These are phyloP conservation scores for Epirrita christyi DNA, from an alignment of 2,888 invertebrate species.

Conservation along the genomic window DNA sequence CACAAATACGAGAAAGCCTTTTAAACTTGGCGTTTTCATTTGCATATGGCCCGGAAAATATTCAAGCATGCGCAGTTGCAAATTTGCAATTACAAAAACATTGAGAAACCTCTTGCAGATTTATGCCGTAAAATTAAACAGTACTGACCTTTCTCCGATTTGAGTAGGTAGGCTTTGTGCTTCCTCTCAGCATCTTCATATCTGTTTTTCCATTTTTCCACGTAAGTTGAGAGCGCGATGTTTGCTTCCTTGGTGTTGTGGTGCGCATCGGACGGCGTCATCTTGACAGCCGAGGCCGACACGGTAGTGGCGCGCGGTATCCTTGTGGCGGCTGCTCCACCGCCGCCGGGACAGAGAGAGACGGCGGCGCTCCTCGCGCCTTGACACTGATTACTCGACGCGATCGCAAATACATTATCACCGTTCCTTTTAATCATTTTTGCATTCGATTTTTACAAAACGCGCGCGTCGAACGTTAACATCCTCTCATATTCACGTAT, in stretches of 20 bases:
- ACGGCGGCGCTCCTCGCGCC: slow-evolving; percentile 69
- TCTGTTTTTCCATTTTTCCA: slow-evolving; percentile 87
- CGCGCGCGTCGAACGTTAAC: slow-evolving; percentile 71
- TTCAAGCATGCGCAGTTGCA: slow-evolving; percentile 72
- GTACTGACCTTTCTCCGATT: slow-evolving; percentile 88
- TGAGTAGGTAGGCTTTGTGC: slow-evolving; percentile 87
- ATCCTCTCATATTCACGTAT: slow-evolving; percentile 73
- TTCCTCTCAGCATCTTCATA: slow-evolving; percentile 89
- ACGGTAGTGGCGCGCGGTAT: slow-evolving; percentile 78
- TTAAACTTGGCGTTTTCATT: slow-evolving; percentile 67
- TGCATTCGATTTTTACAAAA: slow-evolving; percentile 77
- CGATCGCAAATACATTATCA: slow-evolving; percentile 84
- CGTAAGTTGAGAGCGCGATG: slow-evolving; percentile 79
- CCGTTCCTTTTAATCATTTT: slow-evolving; percentile 84
- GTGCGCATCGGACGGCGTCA: slow-evolving; percentile 81
- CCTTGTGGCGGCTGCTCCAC: slow-evolving; percentile 70
- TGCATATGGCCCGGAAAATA: slow-evolving; percentile 64
- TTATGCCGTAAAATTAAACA: slow-evolving; percentile 25
- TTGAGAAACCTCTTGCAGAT: slow-evolving; percentile 8
- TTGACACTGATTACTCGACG: slow-evolving; percentile 81
- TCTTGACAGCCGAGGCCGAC: slow-evolving; percentile 73
- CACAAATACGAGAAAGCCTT: slow-evolving; percentile 77
- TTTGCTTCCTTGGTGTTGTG: slow-evolving; percentile 78
- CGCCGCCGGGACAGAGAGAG: slow-evolving; percentile 68
- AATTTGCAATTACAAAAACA: slow-evolving; percentile 45